Percentiles rank a stretch among this genome's conserved stretches.
These are phyloP conservation scores for Umimayanthus chanpuru DNA, from an alignment of 92 coral and sea anemone species.

Conservation along the genomic window DNA sequence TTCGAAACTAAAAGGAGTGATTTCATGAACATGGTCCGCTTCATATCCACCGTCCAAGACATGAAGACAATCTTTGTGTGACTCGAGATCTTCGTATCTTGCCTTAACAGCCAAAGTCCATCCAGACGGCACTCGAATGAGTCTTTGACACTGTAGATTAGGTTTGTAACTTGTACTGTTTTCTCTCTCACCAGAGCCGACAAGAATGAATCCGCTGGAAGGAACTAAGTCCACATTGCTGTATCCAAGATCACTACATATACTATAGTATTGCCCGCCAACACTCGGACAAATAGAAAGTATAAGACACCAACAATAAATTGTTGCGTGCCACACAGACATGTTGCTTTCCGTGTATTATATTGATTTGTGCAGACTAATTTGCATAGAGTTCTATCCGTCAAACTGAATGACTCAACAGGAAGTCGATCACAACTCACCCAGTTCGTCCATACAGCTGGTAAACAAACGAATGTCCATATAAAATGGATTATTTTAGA, in stretches of 20 bases:
- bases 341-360: not conserved
- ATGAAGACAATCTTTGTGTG: not conserved
- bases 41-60: conserved; percentile 38
- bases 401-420: not conserved
- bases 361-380: no score
- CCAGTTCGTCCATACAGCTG: no score
- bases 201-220: conserved; percentile 30
- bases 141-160: conserved; percentile 26
- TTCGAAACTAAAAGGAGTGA: conserved; percentile 10
- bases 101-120: conserved; percentile 39
- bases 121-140: conserved; percentile 26
- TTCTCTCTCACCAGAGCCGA: conserved; percentile 29
- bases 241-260: conserved; percentile 17
- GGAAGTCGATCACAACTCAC: no score
- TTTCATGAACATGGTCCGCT: conserved; percentile 36
- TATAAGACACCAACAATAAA: not conserved
- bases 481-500: no score
- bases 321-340: not conserved
- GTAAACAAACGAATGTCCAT: no score
- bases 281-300: not conserved
- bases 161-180: conserved; percentile 37
- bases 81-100: conserved; percentile 17
- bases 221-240: conserved; percentile 19
- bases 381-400: not conserved
- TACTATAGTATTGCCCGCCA: conserved; percentile 18